Conservation (phyloP, 2,113 vertebrate genomes). For the Zosterops lateralis region DNA sequence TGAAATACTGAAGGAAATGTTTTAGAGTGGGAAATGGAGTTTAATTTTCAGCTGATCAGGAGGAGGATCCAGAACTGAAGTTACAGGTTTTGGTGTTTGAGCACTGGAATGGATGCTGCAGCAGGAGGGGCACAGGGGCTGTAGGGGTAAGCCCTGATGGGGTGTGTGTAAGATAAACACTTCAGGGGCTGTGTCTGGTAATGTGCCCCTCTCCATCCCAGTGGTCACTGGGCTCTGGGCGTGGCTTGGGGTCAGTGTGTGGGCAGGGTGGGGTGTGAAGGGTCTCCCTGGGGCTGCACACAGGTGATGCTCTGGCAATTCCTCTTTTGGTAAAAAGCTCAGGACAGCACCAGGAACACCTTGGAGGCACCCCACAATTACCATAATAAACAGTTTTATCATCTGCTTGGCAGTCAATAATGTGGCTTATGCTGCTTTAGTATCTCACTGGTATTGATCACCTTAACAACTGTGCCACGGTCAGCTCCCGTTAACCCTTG, state of each 20-base stretch:
- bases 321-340: constrained; percentile 70
- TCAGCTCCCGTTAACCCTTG: constrained; percentile 82
- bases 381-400: constrained; percentile 97
- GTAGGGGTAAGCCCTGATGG: neutral
- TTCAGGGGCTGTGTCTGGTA: neutral
- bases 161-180: neutral
- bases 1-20: neutral
- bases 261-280: neutral
- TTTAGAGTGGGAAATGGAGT: neutral
- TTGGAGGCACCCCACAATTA: constrained; percentile 78
- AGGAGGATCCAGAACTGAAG: neutral
- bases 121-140: rapidly evolving
- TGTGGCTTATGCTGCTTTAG: constrained; percentile 94
- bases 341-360: constrained; percentile 62
- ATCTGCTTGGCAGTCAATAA: constrained; percentile 91
- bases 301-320: constrained; percentile 44
- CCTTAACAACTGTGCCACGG: constrained; percentile 89
- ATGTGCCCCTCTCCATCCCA: neutral
- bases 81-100: neutral
- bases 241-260: neutral
- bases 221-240: neutral
- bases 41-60: neutral
- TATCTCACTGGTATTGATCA: constrained; percentile 98
- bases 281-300: neutral
- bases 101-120: neutral